A percentile compares a stretch with the other conserved stretches of the same genome.
Evolutionary conservation across 2,888 invertebrate species (phyloP).

Genomic region (Oxystoma pomonae): DNA sequence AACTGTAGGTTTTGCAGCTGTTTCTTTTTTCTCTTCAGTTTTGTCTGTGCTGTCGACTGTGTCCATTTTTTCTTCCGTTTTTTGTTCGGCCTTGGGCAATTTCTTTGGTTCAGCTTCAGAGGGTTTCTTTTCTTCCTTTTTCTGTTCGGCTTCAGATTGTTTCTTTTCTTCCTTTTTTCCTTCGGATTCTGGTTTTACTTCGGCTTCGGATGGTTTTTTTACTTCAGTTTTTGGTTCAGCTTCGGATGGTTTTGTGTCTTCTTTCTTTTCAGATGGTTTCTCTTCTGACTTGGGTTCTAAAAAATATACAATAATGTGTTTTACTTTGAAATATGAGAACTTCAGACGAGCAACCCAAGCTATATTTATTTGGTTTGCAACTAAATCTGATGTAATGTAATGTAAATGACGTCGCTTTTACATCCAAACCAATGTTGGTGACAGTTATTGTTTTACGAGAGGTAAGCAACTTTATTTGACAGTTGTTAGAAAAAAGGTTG

Average conservation of each 20-base stretch:
- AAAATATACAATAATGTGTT: conserved; percentile 5
- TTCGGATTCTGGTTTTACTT: conserved; percentile 16
- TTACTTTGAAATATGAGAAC: too few relatives aligned
- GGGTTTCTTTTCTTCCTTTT: conserved; percentile 13
- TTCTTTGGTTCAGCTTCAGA: conserved; percentile 2
- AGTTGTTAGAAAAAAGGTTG: too few relatives aligned
- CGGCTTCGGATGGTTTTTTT: conserved; percentile 10
- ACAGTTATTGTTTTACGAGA: too few relatives aligned
- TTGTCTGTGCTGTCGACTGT: conserved; percentile 13
- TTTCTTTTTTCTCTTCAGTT: conserved; percentile 18
- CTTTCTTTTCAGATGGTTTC: conserved; percentile 1
- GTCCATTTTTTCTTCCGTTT: conserved; percentile 14
- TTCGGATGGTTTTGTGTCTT: conserved; percentile 2
- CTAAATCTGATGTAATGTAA: too few relatives aligned
- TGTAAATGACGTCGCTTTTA: conserved; percentile 20
- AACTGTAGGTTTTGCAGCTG: conserved; percentile 2
- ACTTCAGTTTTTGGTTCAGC: conserved; percentile 12
- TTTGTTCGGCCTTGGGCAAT: conserved; percentile 7
- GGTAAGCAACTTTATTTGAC: too few relatives aligned
- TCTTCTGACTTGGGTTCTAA: conserved; percentile 8
- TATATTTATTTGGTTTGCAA: too few relatives aligned
- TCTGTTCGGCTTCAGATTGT: conserved; percentile 9
- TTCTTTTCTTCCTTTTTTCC: conserved; percentile 9
- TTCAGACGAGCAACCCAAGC: too few relatives aligned
- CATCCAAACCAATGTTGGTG: too few relatives aligned